Conservation (phyloP, 2,888 invertebrate species). For the Osmoderma eremita region DNA sequence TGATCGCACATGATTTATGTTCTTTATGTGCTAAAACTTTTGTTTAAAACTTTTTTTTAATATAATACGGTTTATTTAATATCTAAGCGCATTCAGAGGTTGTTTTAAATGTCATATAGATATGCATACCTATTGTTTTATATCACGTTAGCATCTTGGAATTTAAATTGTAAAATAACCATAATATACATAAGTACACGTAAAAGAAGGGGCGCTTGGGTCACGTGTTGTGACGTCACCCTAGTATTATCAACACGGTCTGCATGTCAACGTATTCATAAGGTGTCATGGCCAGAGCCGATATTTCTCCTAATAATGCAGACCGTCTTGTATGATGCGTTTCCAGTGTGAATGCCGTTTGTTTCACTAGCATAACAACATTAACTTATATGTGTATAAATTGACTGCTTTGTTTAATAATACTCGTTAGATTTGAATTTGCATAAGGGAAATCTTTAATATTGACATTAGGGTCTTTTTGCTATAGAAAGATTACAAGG, state of each 20-base stretch:
- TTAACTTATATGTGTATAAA: background rate
- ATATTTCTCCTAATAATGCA: constrained; percentile 44
- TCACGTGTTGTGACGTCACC: constrained; percentile 54
- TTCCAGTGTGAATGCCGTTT: background rate
- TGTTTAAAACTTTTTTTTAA: no score
- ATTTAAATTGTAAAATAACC: constrained; percentile 39
- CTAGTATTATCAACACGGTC: constrained; percentile 50
- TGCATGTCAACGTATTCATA: constrained; percentile 55
- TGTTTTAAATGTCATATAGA: background rate
- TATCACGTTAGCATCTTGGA: background rate
- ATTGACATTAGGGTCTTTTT: no score
- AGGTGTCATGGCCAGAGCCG: constrained; percentile 54
- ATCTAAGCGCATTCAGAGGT: no score
- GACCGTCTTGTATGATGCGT: constrained; percentile 17
- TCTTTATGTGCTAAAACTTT: no score
- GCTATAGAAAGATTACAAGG: no score
- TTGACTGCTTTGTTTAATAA: no score
- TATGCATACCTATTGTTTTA: background rate
- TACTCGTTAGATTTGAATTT: no score
- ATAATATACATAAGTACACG: constrained; percentile 47
- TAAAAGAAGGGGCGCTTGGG: constrained; percentile 53
- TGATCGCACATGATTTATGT: no score
- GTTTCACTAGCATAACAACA: background rate
- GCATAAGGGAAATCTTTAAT: no score
- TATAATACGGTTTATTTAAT: no score